These are phyloP conservation scores for Galerucella nymphaeae DNA, from an alignment of 2,888 invertebrate genomes.

Conservation along the genomic window DNA sequence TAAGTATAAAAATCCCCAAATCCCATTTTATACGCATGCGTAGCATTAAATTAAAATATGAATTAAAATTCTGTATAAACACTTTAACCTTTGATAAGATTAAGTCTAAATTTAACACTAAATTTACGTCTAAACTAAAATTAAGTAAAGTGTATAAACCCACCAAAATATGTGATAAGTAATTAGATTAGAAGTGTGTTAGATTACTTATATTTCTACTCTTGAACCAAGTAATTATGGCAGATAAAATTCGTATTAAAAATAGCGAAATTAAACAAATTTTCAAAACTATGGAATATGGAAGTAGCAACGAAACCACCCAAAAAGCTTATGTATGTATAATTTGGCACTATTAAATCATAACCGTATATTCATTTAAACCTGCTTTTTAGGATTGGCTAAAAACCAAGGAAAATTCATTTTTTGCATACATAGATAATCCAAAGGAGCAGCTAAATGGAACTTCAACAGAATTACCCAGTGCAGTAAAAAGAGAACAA, in stretches of 20 bases:
- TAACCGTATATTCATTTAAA: slow-evolving; percentile 2
- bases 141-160: too few species aligned
- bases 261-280: slow-evolving; percentile 39
- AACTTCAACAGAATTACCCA: slow-evolving; percentile 38
- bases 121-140: too few species aligned
- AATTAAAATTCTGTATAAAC: too few species aligned
- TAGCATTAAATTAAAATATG: too few species aligned
- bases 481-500: slow-evolving; percentile 36
- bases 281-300: slow-evolving; percentile 59
- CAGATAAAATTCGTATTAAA: slow-evolving; percentile 1
- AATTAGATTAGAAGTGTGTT: slow-evolving; percentile 5
- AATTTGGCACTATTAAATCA: not conserved
- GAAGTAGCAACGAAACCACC: slow-evolving; percentile 51
- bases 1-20: too few species aligned
- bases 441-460: slow-evolving; percentile 35
- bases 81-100: too few species aligned
- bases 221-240: slow-evolving; percentile 2
- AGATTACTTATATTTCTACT: slow-evolving; percentile 3
- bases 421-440: slow-evolving; percentile 48
- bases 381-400: slow-evolving; percentile 55
- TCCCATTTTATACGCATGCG: too few species aligned
- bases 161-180: not conserved
- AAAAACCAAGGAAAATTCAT: slow-evolving; percentile 45
- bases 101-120: too few species aligned
- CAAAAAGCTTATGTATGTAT: slow-evolving; percentile 53